Conservation (phyloP, 1,140 invertebrate genomes). For the Drosophila pseudoananassae region DNA sequence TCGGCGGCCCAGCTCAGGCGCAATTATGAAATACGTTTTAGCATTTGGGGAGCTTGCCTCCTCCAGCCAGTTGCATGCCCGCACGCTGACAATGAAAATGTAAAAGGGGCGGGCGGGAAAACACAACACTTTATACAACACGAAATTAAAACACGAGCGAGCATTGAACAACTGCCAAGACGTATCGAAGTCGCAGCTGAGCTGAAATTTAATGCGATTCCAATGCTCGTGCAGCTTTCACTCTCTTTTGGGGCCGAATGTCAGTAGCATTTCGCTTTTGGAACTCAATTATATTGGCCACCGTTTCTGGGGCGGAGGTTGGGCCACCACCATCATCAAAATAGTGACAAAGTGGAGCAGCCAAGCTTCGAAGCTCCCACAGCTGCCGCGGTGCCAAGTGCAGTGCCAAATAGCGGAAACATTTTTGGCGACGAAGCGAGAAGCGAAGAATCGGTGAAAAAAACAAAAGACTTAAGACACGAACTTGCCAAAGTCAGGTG, state of each 20-base stretch:
- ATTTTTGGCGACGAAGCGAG: constrained; percentile 58
- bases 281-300: constrained; percentile 19
- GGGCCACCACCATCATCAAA: constrained; percentile 7
- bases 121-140: constrained; percentile 71
- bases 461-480: constrained; percentile 75
- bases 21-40: constrained; percentile 80
- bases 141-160: constrained; percentile 82
- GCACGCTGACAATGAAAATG: constrained; percentile 79
- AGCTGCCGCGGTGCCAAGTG: constrained; percentile 55
- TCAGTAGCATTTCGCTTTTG: constrained; percentile 53
- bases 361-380: constrained; percentile 21
- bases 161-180: constrained; percentile 57
- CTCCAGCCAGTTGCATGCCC: constrained; percentile 67
- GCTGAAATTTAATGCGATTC: constrained; percentile 74
- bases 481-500: constrained; percentile 50
- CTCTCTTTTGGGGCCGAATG: constrained; percentile 77
- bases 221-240: constrained; percentile 76
- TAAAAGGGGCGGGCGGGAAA: not conserved
- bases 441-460: constrained; percentile 21
- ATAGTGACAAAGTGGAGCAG: constrained; percentile 68
- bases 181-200: constrained; percentile 67
- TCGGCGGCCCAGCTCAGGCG: constrained; percentile 16
- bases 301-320: constrained; percentile 40
- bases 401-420: constrained; percentile 71
- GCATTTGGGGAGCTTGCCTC: constrained; percentile 52